These are phyloP conservation scores for Eristalinus aeneus DNA, from an alignment of 2,888 invertebrate species.

Conservation along the genomic window DNA sequence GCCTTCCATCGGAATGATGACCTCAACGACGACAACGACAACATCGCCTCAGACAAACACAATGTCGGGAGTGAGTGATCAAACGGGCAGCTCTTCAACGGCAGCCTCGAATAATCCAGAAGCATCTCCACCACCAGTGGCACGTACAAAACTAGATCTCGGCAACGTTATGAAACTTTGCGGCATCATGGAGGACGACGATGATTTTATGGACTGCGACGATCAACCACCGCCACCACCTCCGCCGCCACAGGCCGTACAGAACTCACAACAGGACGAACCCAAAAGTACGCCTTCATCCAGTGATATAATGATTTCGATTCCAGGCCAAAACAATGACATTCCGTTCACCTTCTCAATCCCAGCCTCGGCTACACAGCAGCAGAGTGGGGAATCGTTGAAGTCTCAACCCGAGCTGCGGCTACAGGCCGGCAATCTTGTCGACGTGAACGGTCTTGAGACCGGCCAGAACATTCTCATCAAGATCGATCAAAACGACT, in stretches of 20 bases:
- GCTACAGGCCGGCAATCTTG: conserved; percentile 47
- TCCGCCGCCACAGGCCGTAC: conserved; percentile 31
- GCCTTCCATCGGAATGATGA: conserved; percentile 61
- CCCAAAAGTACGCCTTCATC: conserved; percentile 42
- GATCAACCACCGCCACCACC: conserved; percentile 50
- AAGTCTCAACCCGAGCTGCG: conserved; percentile 33
- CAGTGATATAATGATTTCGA: conserved; percentile 80
- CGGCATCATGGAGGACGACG: conserved; percentile 86
- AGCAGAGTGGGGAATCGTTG: conserved; percentile 23
- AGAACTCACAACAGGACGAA: conserved; percentile 50
- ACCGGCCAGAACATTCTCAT: conserved; percentile 79
- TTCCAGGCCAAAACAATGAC: conserved; percentile 80
- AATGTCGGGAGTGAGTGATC: conserved; percentile 61
- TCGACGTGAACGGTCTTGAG: conserved; percentile 62
- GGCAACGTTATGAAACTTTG: conserved; percentile 89
- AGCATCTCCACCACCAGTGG: conserved; percentile 75
- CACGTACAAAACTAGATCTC: conserved; percentile 83
- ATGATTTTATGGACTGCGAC: conserved; percentile 79
- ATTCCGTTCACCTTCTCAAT: conserved; percentile 80
- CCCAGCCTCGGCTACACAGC: conserved; percentile 75
- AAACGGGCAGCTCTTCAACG: conserved; percentile 30
- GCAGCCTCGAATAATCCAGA: conserved; percentile 44
- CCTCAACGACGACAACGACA: conserved; percentile 72
- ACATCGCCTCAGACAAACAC: conserved; percentile 73
- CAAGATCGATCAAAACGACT: conserved; percentile 79